phyloP scores from a whole-genome alignment of 2,113 vertebrate species.

The Eublepharis macularius region DNA sequence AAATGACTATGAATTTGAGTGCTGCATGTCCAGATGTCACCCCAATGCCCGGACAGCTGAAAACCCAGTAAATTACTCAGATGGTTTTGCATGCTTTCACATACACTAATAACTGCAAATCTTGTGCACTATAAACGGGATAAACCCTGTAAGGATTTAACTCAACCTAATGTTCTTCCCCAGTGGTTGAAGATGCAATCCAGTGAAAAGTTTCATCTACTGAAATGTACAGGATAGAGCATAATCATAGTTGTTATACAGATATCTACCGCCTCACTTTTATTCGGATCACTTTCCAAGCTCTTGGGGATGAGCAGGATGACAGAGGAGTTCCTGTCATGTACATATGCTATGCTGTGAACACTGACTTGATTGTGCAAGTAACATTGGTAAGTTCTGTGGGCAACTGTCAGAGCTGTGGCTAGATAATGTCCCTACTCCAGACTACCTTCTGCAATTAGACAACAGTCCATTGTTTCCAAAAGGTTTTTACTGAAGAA shows the following conservation, averaged over 20 bases:
- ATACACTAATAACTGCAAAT: background rate
- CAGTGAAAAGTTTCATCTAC: background rate
- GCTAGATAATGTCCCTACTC: too few relatives aligned
- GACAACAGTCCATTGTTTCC: too few relatives aligned
- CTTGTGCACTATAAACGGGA: background rate
- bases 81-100: background rate
- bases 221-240: background rate
- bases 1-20: background rate
- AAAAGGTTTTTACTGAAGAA: too few relatives aligned
- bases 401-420: too few relatives aligned
- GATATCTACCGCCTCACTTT: background rate
- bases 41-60: background rate
- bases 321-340: background rate
- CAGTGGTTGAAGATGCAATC: background rate
- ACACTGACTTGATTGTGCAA: background rate
- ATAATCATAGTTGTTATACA: background rate
- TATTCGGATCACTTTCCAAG: background rate
- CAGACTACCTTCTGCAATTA: too few relatives aligned
- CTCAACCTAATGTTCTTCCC: background rate
- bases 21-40: constrained; percentile 1
- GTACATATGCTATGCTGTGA: background rate
- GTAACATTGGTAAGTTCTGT: background rate
- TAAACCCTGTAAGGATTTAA: background rate
- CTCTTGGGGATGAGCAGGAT: background rate
- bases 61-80: background rate